Conservation (phyloP, 2,888 invertebrate species). For the Itoplectis maculator region DNA sequence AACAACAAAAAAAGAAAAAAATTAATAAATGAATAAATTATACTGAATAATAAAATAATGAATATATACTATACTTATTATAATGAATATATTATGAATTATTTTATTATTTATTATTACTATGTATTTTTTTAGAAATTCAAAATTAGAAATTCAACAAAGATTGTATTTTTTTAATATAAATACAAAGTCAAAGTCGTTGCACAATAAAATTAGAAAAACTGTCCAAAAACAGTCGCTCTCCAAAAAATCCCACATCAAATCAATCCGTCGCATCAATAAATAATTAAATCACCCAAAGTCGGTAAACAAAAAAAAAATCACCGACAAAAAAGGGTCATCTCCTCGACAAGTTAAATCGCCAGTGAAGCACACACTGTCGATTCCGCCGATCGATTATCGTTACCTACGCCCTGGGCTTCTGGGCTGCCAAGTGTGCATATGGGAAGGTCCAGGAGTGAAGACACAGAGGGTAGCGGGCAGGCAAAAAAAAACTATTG, state of each 20-base stretch:
- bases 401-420: slow-evolving; percentile 33
- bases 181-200: not conserved
- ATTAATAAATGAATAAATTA: slow-evolving; percentile 7
- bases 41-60: too few species aligned
- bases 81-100: too few species aligned
- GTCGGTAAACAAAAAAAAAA: not conserved
- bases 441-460: slow-evolving; percentile 72
- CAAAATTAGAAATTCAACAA: not conserved
- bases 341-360: slow-evolving; percentile 13
- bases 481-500: slow-evolving; percentile 77
- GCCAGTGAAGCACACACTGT: slow-evolving; percentile 13
- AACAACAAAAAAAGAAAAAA: slow-evolving; percentile 8
- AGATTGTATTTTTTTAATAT: not conserved
- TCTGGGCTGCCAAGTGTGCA: slow-evolving; percentile 78
- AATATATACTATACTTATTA: too few species aligned
- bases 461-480: slow-evolving; percentile 60
- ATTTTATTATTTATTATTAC: too few species aligned
- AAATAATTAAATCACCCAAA: not conserved
- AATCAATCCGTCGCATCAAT: too few species aligned
- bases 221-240: too few species aligned
- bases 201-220: too few species aligned
- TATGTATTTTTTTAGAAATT: too few species aligned
- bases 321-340: not conserved
- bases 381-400: slow-evolving; percentile 25
- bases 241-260: too few species aligned